phyloP scores from a whole-genome alignment of 2,113 vertebrate species.

The Oryzias woworae region DNA sequence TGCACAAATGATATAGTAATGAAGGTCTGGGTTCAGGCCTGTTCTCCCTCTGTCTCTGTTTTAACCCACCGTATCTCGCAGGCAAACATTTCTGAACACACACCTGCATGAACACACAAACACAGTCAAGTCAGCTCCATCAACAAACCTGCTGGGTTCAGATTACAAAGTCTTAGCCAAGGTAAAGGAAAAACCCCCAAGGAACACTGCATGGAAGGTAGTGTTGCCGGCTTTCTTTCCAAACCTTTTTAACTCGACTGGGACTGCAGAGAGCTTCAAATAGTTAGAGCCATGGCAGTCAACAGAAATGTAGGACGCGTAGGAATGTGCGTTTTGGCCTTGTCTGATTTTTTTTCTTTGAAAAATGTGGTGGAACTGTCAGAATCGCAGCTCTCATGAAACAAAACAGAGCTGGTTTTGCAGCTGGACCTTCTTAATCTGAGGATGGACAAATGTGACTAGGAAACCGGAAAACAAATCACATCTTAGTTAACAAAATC shows the following conservation, averaged over 20 bases:
- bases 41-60: constrained; percentile 21
- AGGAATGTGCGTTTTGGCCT: constrained; percentile 33
- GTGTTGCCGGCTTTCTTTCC: constrained; percentile 33
- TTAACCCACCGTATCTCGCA: constrained; percentile 26
- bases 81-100: neutral
- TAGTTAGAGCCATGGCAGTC: constrained; percentile 42
- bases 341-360: constrained; percentile 35
- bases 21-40: constrained; percentile 1
- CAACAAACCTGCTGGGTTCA: constrained; percentile 61
- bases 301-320: constrained; percentile 45
- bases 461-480: too few relatives aligned
- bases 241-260: constrained; percentile 41
- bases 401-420: constrained; percentile 21
- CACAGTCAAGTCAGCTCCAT: constrained; percentile 32
- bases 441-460: too few relatives aligned
- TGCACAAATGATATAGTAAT: constrained; percentile 2
- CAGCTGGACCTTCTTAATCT: too few relatives aligned
- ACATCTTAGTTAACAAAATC: too few relatives aligned
- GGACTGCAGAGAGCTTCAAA: constrained; percentile 56
- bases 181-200: constrained; percentile 54
- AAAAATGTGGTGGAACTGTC: constrained; percentile 21
- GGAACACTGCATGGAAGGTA: constrained; percentile 40
- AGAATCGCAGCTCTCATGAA: constrained; percentile 23
- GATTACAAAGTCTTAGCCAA: constrained; percentile 57
- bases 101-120: neutral